Conservation (phyloP, 2,888 invertebrate species). For the Stictocephala bisonia region DNA sequence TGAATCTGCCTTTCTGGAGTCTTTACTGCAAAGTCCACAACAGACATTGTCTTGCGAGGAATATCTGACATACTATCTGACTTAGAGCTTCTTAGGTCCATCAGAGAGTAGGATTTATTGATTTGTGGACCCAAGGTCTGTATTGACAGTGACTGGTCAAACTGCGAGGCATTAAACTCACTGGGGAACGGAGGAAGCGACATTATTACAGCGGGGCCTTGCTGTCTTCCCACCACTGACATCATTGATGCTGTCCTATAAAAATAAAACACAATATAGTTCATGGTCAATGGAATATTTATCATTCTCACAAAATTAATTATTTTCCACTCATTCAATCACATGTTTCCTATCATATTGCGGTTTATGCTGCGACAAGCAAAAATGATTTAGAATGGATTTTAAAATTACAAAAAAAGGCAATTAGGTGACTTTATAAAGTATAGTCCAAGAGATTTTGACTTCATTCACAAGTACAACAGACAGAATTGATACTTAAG, state of each 20-base stretch:
- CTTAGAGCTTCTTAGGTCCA: constrained; percentile 63
- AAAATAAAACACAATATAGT: too few species aligned
- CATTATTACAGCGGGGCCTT: background rate
- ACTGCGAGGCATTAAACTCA: constrained; percentile 64
- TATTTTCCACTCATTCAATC: too few species aligned
- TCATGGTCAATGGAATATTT: too few species aligned
- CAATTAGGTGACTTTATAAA: too few species aligned
- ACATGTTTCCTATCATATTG: too few species aligned
- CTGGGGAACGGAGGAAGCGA: constrained; percentile 21
- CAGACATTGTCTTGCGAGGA: constrained; percentile 35
- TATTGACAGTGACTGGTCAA: constrained; percentile 26
- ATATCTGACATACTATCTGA: background rate
- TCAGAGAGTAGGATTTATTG: constrained; percentile 64
- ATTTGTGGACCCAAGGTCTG: background rate
- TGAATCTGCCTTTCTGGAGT: background rate
- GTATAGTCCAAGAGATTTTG: too few species aligned
- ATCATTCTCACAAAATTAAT: too few species aligned
- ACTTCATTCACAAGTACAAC: too few species aligned
- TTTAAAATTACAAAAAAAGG: too few species aligned
- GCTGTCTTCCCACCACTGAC: constrained; percentile 1
- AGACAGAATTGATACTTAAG: too few species aligned
- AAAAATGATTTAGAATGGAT: too few species aligned
- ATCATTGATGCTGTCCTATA: constrained; percentile 13
- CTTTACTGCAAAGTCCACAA: constrained; percentile 23
- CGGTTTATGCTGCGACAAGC: too few species aligned